Conservation (phyloP, 2,797 vertebrate species). For the Clarias pachynema region DNA sequence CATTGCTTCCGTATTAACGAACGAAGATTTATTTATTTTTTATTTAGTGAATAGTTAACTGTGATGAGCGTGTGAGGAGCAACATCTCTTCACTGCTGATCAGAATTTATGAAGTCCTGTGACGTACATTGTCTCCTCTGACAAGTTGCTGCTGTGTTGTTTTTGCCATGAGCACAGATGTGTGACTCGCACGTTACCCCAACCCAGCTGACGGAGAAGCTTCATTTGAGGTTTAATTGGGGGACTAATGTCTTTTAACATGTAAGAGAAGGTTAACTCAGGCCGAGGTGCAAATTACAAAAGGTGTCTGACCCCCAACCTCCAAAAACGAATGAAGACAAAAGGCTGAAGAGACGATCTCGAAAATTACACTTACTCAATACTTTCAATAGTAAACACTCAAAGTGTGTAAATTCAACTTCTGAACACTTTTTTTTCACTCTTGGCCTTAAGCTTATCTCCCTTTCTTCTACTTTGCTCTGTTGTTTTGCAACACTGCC, state of each 20-base stretch:
- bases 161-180: constrained; percentile 35
- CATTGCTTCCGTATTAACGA: constrained; percentile 24
- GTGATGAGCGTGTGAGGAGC: not conserved
- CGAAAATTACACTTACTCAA: not conserved
- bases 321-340: not conserved
- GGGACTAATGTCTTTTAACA: constrained; percentile 15
- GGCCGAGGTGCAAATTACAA: not conserved
- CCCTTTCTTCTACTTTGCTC: not conserved
- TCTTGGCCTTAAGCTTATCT: not conserved
- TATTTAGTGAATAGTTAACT: too few species aligned
- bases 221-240: constrained; percentile 25
- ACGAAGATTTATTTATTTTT: not conserved
- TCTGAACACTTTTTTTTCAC: not conserved
- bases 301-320: not conserved
- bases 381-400: not conserved
- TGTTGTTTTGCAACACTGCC: not conserved
- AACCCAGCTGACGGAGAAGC: constrained; percentile 15
- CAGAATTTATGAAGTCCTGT: constrained; percentile 16
- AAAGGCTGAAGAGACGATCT: not conserved
- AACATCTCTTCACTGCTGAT: not conserved
- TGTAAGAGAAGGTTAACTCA: constrained; percentile 17
- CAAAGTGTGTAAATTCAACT: not conserved
- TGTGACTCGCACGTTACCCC: constrained; percentile 12
- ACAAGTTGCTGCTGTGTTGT: not conserved
- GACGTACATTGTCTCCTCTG: not conserved